A percentile compares a stretch with the other conserved stretches of the same genome.
Conservation (phyloP, 2,888 invertebrate species). For the Epicampocera succincta region DNA sequence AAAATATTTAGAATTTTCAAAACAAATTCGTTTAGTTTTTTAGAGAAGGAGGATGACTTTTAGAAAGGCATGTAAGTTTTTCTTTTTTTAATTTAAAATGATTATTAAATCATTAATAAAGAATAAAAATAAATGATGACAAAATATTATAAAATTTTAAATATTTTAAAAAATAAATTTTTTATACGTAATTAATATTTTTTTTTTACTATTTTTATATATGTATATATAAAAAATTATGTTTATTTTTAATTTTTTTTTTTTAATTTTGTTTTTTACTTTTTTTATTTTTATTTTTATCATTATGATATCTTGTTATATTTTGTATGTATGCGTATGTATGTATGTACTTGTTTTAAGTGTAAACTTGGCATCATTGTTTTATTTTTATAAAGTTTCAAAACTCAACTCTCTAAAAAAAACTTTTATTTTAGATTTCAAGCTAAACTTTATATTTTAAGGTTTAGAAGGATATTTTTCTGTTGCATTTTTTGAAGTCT, state of each 20-base stretch:
- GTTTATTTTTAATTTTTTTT: conserved; percentile 39
- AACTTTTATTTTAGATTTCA: conserved; percentile 23
- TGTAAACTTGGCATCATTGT: conserved; percentile 70
- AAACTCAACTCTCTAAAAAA: conserved; percentile 57
- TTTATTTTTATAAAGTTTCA: conserved; percentile 58
- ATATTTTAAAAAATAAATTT: conserved; percentile 54
- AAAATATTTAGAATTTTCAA: conserved; percentile 65
- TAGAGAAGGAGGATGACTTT: conserved; percentile 62
- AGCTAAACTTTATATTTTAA: conserved; percentile 40
- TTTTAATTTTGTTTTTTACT: conserved; percentile 49
- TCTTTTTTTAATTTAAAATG: conserved; percentile 51
- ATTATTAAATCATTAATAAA: conserved; percentile 59
- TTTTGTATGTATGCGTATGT: conserved; percentile 56
- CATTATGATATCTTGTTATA: conserved; percentile 54
- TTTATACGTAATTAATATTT: conserved; percentile 62
- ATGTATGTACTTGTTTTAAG: conserved; percentile 62
- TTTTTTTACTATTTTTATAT: conserved; percentile 62
- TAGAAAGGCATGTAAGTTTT: conserved; percentile 60
- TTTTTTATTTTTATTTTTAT: conserved; percentile 54
- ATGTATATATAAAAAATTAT: conserved; percentile 65
- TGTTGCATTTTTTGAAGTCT: conserved; percentile 32
- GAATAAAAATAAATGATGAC: conserved; percentile 46
- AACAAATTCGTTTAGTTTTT: conserved; percentile 63
- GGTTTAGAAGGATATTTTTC: conserved; percentile 7
- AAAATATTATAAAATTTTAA: conserved; percentile 49